phyloP scores from a whole-genome alignment of 2,888 invertebrate genomes.

The Amiota minor region DNA sequence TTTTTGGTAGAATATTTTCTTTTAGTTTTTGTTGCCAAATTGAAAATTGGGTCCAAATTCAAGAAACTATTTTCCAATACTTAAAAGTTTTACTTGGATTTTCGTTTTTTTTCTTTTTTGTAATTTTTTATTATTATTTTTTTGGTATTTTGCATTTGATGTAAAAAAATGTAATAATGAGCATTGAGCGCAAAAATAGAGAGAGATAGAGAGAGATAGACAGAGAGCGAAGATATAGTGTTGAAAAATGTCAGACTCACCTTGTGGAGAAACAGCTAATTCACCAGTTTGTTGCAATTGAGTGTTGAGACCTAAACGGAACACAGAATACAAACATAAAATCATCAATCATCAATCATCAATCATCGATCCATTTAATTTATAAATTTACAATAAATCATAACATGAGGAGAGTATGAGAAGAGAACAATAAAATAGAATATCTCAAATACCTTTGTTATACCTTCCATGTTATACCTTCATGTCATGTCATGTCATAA shows the following conservation, averaged over 20 bases:
- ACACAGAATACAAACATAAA: background rate
- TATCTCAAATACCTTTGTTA: too few species aligned
- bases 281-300: constrained; percentile 77
- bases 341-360: too few species aligned
- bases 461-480: too few species aligned
- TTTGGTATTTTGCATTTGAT: constrained; percentile 59
- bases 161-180: constrained; percentile 65
- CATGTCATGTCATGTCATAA: too few species aligned
- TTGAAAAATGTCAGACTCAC: constrained; percentile 76
- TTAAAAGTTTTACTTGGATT: constrained; percentile 44
- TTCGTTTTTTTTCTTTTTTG: constrained; percentile 40
- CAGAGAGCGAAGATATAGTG: constrained; percentile 4
- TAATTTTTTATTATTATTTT: constrained; percentile 45
- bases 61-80: constrained; percentile 34
- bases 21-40: constrained; percentile 19
- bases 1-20: background rate
- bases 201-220: constrained; percentile 60
- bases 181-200: constrained; percentile 73
- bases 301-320: constrained; percentile 70
- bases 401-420: background rate
- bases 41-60: constrained; percentile 19
- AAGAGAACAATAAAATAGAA: too few species aligned
- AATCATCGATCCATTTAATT: background rate
- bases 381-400: background rate
- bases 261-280: constrained; percentile 89